phyloP scores from a whole-genome alignment of 2,113 vertebrate species.

The Felis catus region DNA sequence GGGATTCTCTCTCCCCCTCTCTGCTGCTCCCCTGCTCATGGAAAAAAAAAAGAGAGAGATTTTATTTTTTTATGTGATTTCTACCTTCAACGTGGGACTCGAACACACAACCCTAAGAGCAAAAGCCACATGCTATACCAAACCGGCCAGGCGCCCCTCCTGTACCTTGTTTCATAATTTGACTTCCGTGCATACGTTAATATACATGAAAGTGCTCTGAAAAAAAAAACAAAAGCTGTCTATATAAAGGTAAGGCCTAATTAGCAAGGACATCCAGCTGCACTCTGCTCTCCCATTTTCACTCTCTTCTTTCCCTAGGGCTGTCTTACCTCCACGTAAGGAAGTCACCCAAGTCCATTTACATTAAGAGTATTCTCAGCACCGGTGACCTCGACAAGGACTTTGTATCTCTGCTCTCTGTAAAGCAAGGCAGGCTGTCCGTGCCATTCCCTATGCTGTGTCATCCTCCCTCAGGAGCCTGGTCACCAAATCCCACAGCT shows the following conservation, averaged over 20 bases:
- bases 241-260: neutral
- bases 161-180: neutral
- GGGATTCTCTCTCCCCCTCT: too few species aligned
- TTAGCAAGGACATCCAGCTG: neutral
- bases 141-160: neutral
- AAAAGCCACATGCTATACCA: neutral
- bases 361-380: neutral
- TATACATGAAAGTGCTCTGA: neutral
- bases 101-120: neutral
- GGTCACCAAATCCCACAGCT: slow-evolving; percentile 47
- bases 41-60: too few species aligned
- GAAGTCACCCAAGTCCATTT: neutral
- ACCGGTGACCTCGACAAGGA: slow-evolving; percentile 18
- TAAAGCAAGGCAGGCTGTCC: neutral
- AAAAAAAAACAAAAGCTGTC: neutral
- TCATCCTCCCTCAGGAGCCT: slow-evolving; percentile 53
- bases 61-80: neutral
- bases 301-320: neutral
- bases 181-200: neutral
- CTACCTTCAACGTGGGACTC: neutral
- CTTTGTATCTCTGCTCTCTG: neutral
- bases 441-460: slow-evolving; percentile 39
- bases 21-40: too few species aligned
- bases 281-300: neutral
- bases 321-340: neutral